Conservation (phyloP, 2,797 vertebrate genomes). For the Glyptemys insculpta region DNA sequence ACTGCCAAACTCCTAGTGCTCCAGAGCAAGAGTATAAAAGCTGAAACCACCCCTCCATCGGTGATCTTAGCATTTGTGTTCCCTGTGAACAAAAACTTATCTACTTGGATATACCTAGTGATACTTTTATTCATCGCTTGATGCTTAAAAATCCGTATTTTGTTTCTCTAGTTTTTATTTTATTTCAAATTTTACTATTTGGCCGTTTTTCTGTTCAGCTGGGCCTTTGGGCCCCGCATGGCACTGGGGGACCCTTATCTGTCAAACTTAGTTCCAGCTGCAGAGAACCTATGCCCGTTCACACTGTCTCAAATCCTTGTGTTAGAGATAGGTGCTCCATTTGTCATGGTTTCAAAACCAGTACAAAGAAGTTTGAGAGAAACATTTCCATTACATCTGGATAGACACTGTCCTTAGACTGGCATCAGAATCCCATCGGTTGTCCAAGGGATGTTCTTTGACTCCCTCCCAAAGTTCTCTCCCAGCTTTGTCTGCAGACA, state of each 20-base stretch:
- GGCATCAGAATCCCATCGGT: no score
- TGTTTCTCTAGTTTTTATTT: background rate
- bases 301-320: no score
- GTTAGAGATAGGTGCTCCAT: background rate
- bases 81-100: background rate
- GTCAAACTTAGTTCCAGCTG: no score
- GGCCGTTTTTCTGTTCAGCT: background rate
- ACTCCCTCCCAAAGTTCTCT: no score
- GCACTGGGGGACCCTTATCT: background rate
- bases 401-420: no score
- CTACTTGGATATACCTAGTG: background rate
- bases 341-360: background rate
- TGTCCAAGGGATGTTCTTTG: no score
- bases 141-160: background rate
- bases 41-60: background rate
- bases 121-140: background rate
- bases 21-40: background rate
- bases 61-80: background rate
- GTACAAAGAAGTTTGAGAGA: background rate
- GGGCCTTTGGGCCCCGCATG: background rate
- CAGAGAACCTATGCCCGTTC: no score
- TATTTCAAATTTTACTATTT: background rate
- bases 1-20: background rate
- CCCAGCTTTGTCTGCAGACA: no score
- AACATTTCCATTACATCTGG: no score